A percentile compares a stretch with the other conserved stretches of the same genome.
Conservation (phyloP, 2,113 vertebrate genomes). For the Choloepus hoffmanni region DNA sequence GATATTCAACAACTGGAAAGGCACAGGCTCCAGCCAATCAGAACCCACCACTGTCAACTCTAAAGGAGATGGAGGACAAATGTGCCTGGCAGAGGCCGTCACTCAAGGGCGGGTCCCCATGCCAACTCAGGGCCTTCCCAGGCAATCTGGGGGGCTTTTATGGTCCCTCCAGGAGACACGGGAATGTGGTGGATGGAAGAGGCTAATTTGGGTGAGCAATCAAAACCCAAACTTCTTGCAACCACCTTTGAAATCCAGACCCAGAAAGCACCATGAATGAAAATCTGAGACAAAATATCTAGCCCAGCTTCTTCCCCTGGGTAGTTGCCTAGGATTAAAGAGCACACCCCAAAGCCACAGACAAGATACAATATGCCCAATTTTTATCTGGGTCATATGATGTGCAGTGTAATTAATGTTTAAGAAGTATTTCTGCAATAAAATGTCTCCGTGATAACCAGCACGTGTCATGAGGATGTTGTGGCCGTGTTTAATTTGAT, state of each 20-base stretch:
- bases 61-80: neutral
- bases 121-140: neutral
- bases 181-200: neutral
- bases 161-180: neutral
- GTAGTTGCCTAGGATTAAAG: slow-evolving; percentile 36
- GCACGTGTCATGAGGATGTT: slow-evolving; percentile 60
- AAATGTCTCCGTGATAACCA: slow-evolving; percentile 65
- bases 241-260: neutral
- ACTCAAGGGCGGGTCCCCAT: neutral
- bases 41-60: neutral
- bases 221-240: neutral
- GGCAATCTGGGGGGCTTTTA: neutral
- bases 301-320: neutral
- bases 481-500: slow-evolving; percentile 70
- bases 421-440: slow-evolving; percentile 72
- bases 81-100: neutral
- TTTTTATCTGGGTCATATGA: slow-evolving; percentile 70
- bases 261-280: neutral
- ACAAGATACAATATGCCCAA: slow-evolving; percentile 37
- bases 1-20: neutral
- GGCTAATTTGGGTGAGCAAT: neutral
- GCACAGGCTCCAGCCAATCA: neutral
- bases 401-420: slow-evolving; percentile 71
- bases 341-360: slow-evolving; percentile 53
- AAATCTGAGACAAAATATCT: slow-evolving; percentile 48